Evolutionary conservation across 1,140 invertebrate species (phyloP).

Genomic region (Chymomyza costata): DNA sequence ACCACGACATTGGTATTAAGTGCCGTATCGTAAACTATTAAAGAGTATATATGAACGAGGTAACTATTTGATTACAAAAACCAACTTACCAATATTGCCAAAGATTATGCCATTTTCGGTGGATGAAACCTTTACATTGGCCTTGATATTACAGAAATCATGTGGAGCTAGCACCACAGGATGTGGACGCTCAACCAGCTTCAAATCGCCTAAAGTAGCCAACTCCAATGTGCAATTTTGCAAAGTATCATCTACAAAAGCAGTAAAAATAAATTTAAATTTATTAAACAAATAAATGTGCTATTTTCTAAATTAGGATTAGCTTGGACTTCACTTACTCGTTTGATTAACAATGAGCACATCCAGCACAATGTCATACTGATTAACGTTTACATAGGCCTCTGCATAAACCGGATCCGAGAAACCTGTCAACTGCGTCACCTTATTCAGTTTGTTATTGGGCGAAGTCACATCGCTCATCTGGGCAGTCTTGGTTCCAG

Average conservation of each 20-base stretch:
- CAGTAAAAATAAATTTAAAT: background rate
- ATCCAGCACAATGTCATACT: conserved; percentile 98
- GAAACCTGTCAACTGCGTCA: conserved; percentile 99
- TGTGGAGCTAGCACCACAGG: conserved; percentile 96
- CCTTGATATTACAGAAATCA: conserved; percentile 99
- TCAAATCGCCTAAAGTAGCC: conserved; percentile 97
- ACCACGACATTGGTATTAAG: conserved; percentile 98
- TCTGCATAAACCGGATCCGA: conserved; percentile 99
- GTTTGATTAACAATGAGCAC: conserved; percentile 99
- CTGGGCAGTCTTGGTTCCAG: conserved; percentile 78
- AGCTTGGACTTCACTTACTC: conserved; percentile 74
- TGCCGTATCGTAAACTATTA: conserved; percentile 93
- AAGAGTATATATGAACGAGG: background rate
- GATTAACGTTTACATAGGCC: conserved; percentile 99
- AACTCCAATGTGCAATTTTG: conserved; percentile 99
- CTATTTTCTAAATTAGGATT: conserved; percentile 1
- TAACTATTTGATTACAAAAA: background rate
- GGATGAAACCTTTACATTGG: conserved; percentile 95
- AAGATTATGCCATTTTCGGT: conserved; percentile 99
- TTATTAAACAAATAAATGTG: background rate
- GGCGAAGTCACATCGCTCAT: conserved; percentile 76
- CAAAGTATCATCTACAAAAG: conserved; percentile 86
- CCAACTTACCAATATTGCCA: conserved; percentile 92
- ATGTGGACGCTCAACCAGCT: conserved; percentile 97
- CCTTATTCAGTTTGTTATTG: conserved; percentile 86